Conservation (phyloP, 2,888 invertebrate species). For the Trichopria drosophilae region DNA sequence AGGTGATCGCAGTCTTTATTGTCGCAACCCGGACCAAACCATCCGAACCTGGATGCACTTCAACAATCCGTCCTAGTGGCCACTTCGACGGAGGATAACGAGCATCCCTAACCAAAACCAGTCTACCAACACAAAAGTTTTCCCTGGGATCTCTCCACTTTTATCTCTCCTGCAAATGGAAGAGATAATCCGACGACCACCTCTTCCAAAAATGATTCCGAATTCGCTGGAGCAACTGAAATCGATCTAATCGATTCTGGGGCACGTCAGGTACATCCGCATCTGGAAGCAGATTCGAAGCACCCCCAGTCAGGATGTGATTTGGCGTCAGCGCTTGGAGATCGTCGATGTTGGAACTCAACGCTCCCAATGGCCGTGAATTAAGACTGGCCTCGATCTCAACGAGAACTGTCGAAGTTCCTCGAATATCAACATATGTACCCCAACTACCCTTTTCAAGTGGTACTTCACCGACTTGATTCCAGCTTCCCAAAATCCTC, state of each 20-base stretch:
- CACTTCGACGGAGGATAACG: slow-evolving; percentile 30
- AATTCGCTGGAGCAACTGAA: slow-evolving; percentile 20
- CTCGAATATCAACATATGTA: slow-evolving; percentile 3
- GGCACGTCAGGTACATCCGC: slow-evolving; percentile 8
- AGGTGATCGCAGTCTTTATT: slow-evolving; percentile 19
- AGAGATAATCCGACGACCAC: slow-evolving; percentile 31
- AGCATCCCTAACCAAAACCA: slow-evolving; percentile 29
- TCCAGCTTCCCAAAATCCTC: too few relatives aligned
- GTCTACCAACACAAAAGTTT: slow-evolving; percentile 23
- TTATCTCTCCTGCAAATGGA: slow-evolving; percentile 23
- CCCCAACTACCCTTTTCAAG: slow-evolving; percentile 2
- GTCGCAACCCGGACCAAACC: slow-evolving; percentile 28
- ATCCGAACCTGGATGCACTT: slow-evolving; percentile 26
- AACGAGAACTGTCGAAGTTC: slow-evolving; percentile 9
- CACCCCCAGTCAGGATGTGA: not conserved
- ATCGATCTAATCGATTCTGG: slow-evolving; percentile 15
- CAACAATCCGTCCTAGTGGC: slow-evolving; percentile 27
- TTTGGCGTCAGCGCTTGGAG: slow-evolving; percentile 1
- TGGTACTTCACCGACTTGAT: slow-evolving; percentile 3
- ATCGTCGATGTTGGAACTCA: slow-evolving; percentile 1
- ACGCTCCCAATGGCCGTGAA: slow-evolving; percentile 4
- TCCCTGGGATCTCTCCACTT: slow-evolving; percentile 21
- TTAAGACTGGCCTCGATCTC: slow-evolving; percentile 5
- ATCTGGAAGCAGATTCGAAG: not conserved
- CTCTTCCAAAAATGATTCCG: slow-evolving; percentile 19